Conservation (phyloP, 2,113 vertebrate species). For the Delphinapterus leucas region DNA sequence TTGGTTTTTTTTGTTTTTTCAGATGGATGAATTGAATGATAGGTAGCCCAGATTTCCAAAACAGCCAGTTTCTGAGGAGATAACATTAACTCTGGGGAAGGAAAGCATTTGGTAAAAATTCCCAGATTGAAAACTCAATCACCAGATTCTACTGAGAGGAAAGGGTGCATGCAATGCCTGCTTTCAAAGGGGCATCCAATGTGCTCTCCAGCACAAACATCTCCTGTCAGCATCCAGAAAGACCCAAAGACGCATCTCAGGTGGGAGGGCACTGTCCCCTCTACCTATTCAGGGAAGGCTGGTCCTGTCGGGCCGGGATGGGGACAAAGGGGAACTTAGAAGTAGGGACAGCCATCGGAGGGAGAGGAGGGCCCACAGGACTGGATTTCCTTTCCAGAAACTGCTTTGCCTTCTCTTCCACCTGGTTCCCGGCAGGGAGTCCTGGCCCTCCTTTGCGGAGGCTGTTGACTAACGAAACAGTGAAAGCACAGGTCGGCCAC, state of each 20-base stretch:
- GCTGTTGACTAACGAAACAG: slow-evolving; percentile 45
- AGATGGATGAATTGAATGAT: not conserved
- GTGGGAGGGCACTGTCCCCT: not conserved
- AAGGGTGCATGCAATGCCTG: not conserved
- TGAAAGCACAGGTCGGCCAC: slow-evolving; percentile 43
- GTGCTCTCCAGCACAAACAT: not conserved
- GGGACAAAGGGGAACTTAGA: not conserved
- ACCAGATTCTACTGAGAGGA: not conserved
- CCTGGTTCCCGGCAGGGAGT: slow-evolving; percentile 37
- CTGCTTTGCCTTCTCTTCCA: slow-evolving; percentile 38
- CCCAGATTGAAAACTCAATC: not conserved
- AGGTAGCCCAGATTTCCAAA: slow-evolving; percentile 3
- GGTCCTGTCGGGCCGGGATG: not conserved
- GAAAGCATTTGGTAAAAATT: not conserved
- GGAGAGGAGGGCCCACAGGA: not conserved
- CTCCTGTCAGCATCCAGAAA: not conserved
- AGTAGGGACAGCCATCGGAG: rapidly evolving
- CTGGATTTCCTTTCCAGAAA: not conserved
- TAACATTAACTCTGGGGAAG: not conserved
- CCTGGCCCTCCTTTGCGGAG: slow-evolving; percentile 26
- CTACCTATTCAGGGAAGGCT: not conserved
- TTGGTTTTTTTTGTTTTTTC: not conserved
- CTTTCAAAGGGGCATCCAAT: not conserved
- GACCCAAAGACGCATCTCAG: not conserved
- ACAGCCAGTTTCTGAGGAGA: not conserved